These are phyloP conservation scores for Hylaea fasciaria DNA, from an alignment of 2,888 invertebrate genomes.

Conservation along the genomic window DNA sequence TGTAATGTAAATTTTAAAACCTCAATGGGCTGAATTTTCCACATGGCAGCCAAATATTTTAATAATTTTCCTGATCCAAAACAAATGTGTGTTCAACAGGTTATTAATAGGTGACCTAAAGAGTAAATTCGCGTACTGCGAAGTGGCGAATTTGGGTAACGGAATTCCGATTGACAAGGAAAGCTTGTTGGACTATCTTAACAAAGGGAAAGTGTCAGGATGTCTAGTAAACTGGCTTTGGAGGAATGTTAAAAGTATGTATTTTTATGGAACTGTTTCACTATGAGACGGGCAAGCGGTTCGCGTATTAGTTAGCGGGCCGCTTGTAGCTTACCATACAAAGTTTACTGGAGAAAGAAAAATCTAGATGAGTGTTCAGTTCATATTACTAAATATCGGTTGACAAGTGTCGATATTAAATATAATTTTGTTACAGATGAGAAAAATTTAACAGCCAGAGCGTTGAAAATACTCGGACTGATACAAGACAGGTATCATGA, in stretches of 20 bases:
- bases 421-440: not conserved
- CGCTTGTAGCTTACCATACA: too few relatives aligned
- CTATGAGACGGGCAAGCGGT: not conserved
- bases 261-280: not conserved
- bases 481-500: conserved; percentile 22
- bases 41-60: too few relatives aligned
- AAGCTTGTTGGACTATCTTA: conserved; percentile 10
- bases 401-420: too few relatives aligned
- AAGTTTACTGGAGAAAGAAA: too few relatives aligned
- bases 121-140: not conserved
- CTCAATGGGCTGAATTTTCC: too few relatives aligned
- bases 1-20: too few relatives aligned
- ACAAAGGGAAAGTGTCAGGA: not conserved
- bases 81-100: not conserved
- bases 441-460: not conserved
- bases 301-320: not conserved
- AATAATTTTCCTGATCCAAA: too few relatives aligned
- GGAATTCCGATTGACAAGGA: conserved; percentile 13
- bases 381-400: too few relatives aligned
- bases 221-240: conserved; percentile 14
- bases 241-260: conserved; percentile 10
- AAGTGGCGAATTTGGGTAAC: conserved; percentile 1
- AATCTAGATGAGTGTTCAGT: too few relatives aligned
- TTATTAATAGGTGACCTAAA: not conserved
- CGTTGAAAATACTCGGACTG: conserved; percentile 9